phyloP scores from a whole-genome alignment of 1,140 invertebrate genomes.

The Macrobrachium nipponense region DNA sequence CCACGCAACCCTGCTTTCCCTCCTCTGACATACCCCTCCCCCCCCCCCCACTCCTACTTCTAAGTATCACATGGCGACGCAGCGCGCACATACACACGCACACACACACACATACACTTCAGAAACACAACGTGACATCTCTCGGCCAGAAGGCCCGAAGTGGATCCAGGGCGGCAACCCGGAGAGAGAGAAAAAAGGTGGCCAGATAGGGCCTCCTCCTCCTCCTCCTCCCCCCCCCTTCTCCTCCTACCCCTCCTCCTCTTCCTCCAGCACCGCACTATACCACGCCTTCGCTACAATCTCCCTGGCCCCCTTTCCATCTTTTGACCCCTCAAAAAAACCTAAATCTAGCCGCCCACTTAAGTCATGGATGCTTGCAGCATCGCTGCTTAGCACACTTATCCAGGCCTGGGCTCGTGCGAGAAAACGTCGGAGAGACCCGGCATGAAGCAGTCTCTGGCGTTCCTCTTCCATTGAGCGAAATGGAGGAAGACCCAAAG shows the following conservation, averaged over 20 bases:
- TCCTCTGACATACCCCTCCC: slow-evolving; percentile 1
- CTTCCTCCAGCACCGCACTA: background rate
- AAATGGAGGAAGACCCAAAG: no score
- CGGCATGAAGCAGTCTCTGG: no score
- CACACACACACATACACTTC: slow-evolving; percentile 48
- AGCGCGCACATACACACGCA: slow-evolving; percentile 9
- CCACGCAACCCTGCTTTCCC: slow-evolving; percentile 1
- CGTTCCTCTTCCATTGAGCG: no score
- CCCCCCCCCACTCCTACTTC: slow-evolving; percentile 14
- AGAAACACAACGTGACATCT: slow-evolving; percentile 37
- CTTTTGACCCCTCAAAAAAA: background rate
- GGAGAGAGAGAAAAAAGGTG: slow-evolving; percentile 2
- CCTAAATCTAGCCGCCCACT: background rate
- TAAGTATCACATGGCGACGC: slow-evolving; percentile 31
- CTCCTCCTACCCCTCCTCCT: background rate
- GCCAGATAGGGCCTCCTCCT: background rate
- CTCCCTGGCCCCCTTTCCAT: background rate
- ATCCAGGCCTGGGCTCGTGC: no score
- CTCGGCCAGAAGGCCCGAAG: background rate
- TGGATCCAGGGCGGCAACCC: slow-evolving; percentile 1
- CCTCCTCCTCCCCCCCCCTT: slow-evolving; percentile 1
- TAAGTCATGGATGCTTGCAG: background rate
- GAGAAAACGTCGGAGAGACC: no score
- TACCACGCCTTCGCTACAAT: background rate
- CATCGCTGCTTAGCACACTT: background rate